Conservation (phyloP, 2,113 vertebrate species). For the Lagenorhynchus albirostris region DNA sequence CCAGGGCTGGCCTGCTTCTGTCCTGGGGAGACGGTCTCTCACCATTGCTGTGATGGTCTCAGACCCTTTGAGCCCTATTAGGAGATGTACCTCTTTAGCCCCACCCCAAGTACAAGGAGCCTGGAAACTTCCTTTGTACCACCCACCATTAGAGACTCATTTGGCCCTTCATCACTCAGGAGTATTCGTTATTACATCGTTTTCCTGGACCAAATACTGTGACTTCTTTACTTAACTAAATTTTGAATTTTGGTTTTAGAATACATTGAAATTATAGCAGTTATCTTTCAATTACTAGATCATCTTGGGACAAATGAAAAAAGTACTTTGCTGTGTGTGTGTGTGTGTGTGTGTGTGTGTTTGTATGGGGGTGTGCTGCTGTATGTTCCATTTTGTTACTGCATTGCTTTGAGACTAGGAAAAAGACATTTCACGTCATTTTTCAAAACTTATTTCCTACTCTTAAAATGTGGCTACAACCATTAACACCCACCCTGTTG, state of each 20-base stretch:
- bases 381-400: not conserved
- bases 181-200: not conserved
- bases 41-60: not conserved
- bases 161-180: not conserved
- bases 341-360: not conserved
- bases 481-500: slow-evolving; percentile 38
- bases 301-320: not conserved
- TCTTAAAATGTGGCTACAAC: slow-evolving; percentile 21
- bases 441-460: not conserved
- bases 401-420: not conserved
- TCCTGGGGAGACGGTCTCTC: not conserved
- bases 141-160: not conserved
- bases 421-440: not conserved
- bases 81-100: not conserved
- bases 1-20: not conserved
- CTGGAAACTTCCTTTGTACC: not conserved
- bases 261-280: not conserved
- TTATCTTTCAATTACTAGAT: not conserved
- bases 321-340: not conserved
- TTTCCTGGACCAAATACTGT: not conserved
- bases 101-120: not conserved
- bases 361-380: not conserved
- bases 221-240: not conserved
- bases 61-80: not conserved
- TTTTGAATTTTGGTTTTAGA: not conserved